phyloP scores from a whole-genome alignment of 2,888 invertebrate species.

The Campopleginae sp. region DNA sequence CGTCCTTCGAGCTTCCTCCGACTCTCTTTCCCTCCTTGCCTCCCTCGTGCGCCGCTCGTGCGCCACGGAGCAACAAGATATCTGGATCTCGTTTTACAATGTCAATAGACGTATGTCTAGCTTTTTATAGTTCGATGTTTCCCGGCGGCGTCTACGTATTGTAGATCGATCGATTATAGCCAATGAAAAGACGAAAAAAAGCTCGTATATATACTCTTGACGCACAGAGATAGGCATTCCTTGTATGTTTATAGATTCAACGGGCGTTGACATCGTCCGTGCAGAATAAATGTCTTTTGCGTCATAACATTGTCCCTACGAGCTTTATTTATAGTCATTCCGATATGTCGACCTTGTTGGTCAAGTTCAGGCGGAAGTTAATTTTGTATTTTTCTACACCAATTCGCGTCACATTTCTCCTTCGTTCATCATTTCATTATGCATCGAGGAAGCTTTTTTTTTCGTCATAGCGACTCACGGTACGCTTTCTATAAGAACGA shows the following conservation, averaged over 20 bases:
- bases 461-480: background rate
- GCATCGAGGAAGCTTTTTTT: background rate
- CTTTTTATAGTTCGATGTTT: conserved; percentile 41
- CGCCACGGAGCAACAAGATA: conserved; percentile 19
- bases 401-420: background rate
- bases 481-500: background rate
- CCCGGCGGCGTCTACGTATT: conserved; percentile 13
- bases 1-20: conserved; percentile 23
- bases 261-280: conserved; percentile 32
- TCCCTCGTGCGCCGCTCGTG: conserved; percentile 23
- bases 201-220: conserved; percentile 15
- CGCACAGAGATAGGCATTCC: background rate
- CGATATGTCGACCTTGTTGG: background rate
- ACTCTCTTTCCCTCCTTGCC: background rate
- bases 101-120: conserved; percentile 52
- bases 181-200: background rate
- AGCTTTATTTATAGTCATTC: background rate
- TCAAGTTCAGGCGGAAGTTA: background rate
- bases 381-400: background rate
- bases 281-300: conserved; percentile 4
- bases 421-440: background rate
- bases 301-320: background rate
- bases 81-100: conserved; percentile 42
- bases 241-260: conserved; percentile 19
- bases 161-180: conserved; percentile 15